Conservation (phyloP, 37 sponge, comb jelly and placozoan species). For the Dysidea cf. avara region DNA sequence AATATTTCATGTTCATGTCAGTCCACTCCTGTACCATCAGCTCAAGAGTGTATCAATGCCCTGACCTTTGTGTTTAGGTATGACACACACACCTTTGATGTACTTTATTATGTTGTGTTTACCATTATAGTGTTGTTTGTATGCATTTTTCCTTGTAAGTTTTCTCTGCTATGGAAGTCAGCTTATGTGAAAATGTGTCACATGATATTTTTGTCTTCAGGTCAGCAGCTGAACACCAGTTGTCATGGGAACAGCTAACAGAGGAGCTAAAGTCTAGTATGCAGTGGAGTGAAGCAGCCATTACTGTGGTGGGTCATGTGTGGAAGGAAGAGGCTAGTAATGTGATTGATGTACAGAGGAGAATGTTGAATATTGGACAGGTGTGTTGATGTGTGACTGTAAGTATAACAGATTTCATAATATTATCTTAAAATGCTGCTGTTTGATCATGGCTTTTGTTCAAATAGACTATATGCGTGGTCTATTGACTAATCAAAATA, state of each 20-base stretch:
- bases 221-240: slow-evolving; percentile 38
- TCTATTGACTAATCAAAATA: too few relatives aligned
- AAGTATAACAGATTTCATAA: neutral
- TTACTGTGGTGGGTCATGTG: slow-evolving; percentile 62
- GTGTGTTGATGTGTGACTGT: slow-evolving; percentile 12
- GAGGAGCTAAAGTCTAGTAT: slow-evolving; percentile 52
- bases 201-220: too few relatives aligned
- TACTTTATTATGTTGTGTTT: neutral
- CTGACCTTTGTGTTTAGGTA: slow-evolving; percentile 68
- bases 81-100: neutral
- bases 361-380: slow-evolving; percentile 59
- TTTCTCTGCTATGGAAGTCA: too few relatives aligned
- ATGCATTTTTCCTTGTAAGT: neutral
- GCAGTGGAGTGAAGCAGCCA: slow-evolving; percentile 50
- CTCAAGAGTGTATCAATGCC: slow-evolving; percentile 61
- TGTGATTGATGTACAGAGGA: slow-evolving; percentile 17
- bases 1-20: too few relatives aligned
- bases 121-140: neutral
- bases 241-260: slow-evolving; percentile 54
- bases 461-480: neutral
- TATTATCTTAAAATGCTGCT: neutral
- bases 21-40: slow-evolving; percentile 6
- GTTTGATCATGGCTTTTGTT: neutral
- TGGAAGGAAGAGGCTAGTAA: slow-evolving; percentile 70
- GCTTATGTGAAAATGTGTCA: too few relatives aligned